These are phyloP conservation scores for Thelaira solivaga DNA, from an alignment of 2,888 invertebrate genomes.

Conservation along the genomic window DNA sequence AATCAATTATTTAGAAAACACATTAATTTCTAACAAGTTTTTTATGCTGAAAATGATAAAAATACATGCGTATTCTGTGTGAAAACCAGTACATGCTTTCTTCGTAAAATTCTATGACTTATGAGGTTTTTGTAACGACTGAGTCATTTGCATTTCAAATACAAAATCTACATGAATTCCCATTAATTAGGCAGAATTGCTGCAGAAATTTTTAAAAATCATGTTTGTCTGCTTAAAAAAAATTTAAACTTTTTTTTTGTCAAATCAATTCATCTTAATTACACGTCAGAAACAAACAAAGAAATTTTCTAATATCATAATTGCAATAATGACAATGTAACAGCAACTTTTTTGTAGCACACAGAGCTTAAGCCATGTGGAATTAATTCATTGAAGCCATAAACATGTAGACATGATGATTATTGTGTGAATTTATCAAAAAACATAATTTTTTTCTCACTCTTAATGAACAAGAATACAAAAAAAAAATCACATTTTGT, in stretches of 20 bases:
- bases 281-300: background rate
- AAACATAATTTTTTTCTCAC: background rate
- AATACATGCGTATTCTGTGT: no score
- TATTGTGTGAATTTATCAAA: constrained; percentile 33
- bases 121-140: no score
- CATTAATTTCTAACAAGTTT: no score
- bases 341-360: constrained; percentile 26
- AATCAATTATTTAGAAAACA: no score
- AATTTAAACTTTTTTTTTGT: background rate
- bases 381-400: constrained; percentile 53
- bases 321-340: constrained; percentile 20
- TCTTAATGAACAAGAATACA: constrained; percentile 9
- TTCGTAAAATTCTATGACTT: no score
- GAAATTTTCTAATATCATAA: constrained; percentile 33
- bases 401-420: constrained; percentile 24
- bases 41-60: no score
- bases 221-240: background rate
- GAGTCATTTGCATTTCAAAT: no score
- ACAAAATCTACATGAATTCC: no score
- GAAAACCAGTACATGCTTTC: no score
- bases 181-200: background rate
- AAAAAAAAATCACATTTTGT: background rate
- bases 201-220: background rate
- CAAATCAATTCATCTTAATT: constrained; percentile 19
- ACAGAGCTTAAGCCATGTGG: constrained; percentile 55